A percentile compares a stretch with the other conserved stretches of the same genome.
These are phyloP conservation scores for Drosophila meridiana DNA, from an alignment of 2,888 invertebrate species.

Conservation along the genomic window DNA sequence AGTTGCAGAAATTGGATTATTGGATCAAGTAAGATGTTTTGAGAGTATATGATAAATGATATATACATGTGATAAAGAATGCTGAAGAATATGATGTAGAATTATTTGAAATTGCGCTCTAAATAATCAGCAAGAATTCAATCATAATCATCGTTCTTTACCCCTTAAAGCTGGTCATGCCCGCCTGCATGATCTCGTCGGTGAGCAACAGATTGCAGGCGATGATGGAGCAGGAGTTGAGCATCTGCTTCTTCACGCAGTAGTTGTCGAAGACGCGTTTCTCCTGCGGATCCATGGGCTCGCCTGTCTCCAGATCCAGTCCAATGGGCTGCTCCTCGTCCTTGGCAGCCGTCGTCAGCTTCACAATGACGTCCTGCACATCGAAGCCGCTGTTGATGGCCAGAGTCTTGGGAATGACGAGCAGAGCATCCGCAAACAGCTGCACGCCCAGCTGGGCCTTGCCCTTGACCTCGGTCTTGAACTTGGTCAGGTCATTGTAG, in stretches of 20 bases:
- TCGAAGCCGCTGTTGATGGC: slow-evolving; percentile 98
- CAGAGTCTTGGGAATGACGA: slow-evolving; percentile 95
- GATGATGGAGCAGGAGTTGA: slow-evolving; percentile 98
- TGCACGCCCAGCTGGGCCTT: slow-evolving; percentile 95
- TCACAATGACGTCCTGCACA: slow-evolving; percentile 96
- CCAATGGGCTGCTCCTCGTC: slow-evolving; percentile 91
- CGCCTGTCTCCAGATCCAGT: slow-evolving; percentile 95
- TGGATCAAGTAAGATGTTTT: no score
- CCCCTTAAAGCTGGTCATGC: slow-evolving; percentile 94
- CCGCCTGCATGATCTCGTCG: slow-evolving; percentile 99
- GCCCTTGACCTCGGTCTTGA: slow-evolving; percentile 93
- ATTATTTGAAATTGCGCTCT: no score
- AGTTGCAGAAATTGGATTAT: no score
- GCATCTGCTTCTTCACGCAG: slow-evolving; percentile 97
- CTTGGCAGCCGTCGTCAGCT: slow-evolving; percentile 94
- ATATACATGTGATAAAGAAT: no score
- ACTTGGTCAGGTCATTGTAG: slow-evolving; percentile 91
- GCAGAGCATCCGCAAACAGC: slow-evolving; percentile 96
- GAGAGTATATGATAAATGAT: no score
- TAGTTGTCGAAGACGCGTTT: slow-evolving; percentile 97
- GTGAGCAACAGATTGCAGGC: slow-evolving; percentile 98
- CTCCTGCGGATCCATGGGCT: slow-evolving; percentile 93
- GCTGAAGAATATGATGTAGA: no score
- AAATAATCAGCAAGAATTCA: no score
- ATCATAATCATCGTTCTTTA: no score